Percentiles rank a stretch among this genome's conserved stretches.
phyloP scores from a whole-genome alignment of 2,888 invertebrate genomes.

The Dicyrtoma fusca region DNA sequence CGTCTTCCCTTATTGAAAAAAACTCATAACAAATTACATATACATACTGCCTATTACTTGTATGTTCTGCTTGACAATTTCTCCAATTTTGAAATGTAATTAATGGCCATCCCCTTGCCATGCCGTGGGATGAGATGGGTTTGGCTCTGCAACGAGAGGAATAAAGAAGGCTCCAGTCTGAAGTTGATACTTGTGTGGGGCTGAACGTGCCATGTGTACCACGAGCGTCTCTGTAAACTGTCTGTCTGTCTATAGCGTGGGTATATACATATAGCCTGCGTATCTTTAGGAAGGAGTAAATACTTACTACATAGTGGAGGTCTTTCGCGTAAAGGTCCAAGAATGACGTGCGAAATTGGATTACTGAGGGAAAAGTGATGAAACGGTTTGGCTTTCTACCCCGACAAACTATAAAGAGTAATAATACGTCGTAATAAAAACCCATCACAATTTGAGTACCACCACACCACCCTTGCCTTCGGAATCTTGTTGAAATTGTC shows the following conservation, averaged over 20 bases:
- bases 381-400: conserved; percentile 17
- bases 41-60: too few species aligned
- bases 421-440: conserved; percentile 20
- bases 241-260: not conserved
- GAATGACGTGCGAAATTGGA: conserved; percentile 28
- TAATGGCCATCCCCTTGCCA: too few species aligned
- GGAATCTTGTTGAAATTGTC: conserved; percentile 11
- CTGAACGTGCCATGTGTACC: too few species aligned
- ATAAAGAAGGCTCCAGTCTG: too few species aligned
- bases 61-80: too few species aligned
- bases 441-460: conserved; percentile 16
- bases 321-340: not conserved
- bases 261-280: not conserved
- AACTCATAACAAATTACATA: too few species aligned
- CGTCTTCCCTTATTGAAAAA: too few species aligned
- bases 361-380: conserved; percentile 24
- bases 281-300: too few species aligned
- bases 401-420: conserved; percentile 12
- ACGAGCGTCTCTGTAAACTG: not conserved
- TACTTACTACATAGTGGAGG: too few species aligned
- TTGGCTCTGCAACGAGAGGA: too few species aligned
- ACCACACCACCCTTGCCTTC: not conserved
- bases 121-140: too few species aligned
- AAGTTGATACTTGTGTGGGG: not conserved
- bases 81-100: too few species aligned